Evolutionary conservation across 2,113 vertebrate species (phyloP).

Genomic region (Eclectus roratus): DNA sequence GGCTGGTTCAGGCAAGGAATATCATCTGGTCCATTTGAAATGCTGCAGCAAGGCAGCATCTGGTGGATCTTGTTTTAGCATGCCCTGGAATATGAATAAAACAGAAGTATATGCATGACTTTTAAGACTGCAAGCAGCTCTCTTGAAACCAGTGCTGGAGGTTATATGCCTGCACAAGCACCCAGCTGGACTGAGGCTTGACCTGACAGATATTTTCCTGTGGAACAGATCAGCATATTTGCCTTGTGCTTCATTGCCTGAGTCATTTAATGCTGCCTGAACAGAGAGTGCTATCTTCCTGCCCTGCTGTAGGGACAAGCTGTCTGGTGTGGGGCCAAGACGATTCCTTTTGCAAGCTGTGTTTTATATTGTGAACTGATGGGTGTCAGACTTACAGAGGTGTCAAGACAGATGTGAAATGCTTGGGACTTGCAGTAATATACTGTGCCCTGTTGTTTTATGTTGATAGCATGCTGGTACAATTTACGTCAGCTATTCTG

Average conservation of each 20-base stretch:
- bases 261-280: neutral
- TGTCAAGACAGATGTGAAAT: conserved; percentile 64
- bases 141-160: neutral
- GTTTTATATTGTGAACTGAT: conserved; percentile 64
- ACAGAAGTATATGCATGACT: neutral
- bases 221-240: neutral
- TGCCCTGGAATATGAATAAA: neutral
- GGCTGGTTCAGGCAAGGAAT: neutral
- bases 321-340: conserved; percentile 11
- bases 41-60: neutral
- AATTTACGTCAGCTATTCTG: conserved; percentile 64
- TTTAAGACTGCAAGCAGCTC: neutral
- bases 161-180: neutral
- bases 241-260: neutral
- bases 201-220: neutral
- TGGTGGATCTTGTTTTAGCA: neutral
- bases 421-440: conserved; percentile 19
- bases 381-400: conserved; percentile 47
- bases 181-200: neutral
- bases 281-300: conserved; percentile 4
- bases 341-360: conserved; percentile 14
- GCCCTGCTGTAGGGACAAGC: neutral
- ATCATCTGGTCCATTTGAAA: neutral
- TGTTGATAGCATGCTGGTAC: conserved; percentile 13
- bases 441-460: conserved; percentile 57